Conservation (phyloP, 2,888 invertebrate genomes). For the Sminthurinus aureus region DNA sequence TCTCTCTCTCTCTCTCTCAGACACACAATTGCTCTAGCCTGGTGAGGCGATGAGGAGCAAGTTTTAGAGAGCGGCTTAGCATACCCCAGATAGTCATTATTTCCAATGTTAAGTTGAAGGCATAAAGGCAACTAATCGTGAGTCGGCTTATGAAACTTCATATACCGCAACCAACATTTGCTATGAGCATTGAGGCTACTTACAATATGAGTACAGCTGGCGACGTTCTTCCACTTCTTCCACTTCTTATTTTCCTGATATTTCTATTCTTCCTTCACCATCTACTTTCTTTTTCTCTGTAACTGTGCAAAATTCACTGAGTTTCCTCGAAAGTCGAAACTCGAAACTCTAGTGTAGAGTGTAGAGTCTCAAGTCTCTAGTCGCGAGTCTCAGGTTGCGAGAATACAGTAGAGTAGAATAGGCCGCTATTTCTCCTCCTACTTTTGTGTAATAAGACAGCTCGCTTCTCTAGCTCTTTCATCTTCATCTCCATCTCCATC, state of each 20-base stretch:
- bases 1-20: background rate
- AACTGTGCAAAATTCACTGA: background rate
- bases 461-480: too few species aligned
- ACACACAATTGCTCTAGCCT: too few species aligned
- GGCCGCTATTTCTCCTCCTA: too few species aligned
- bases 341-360: background rate
- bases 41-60: background rate
- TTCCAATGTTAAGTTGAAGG: constrained; percentile 33
- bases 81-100: constrained; percentile 38
- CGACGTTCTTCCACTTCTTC: background rate
- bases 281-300: background rate
- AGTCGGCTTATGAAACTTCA: constrained; percentile 20
- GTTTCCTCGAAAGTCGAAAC: background rate
- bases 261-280: background rate
- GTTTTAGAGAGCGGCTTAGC: constrained; percentile 30
- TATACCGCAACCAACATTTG: constrained; percentile 11
- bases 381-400: too few species aligned
- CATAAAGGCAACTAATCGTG: constrained; percentile 32
- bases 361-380: background rate
- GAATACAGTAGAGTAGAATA: too few species aligned
- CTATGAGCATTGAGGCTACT: too few species aligned
- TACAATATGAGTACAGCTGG: constrained; percentile 32
- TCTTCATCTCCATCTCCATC: too few species aligned
- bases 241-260: background rate
- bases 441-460: too few species aligned